Evolutionary conservation across 2,797 vertebrate genomes (phyloP).

Genomic region (Pempheris klunzingeri): DNA sequence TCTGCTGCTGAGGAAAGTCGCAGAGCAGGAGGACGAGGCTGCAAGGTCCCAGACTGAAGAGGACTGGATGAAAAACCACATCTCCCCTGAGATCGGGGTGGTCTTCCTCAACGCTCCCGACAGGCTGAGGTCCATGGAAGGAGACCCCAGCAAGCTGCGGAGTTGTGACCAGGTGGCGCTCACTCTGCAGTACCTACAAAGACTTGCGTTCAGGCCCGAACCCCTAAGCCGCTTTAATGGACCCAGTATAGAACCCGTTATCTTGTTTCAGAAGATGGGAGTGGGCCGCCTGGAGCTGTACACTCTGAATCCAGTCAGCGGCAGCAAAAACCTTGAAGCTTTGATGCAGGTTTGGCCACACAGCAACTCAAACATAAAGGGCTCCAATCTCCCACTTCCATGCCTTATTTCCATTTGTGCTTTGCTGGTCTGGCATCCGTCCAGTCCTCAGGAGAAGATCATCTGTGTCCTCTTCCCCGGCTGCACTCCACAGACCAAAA

Average conservation of each 20-base stretch:
- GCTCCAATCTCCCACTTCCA: slow-evolving; percentile 78
- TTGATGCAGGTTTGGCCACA: slow-evolving; percentile 87
- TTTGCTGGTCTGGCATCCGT: slow-evolving; percentile 94
- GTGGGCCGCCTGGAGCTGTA: slow-evolving; percentile 95
- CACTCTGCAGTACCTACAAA: slow-evolving; percentile 85
- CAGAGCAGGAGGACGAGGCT: slow-evolving; percentile 86
- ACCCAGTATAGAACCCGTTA: slow-evolving; percentile 84
- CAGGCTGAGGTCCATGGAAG: slow-evolving; percentile 72
- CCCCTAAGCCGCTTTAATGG: slow-evolving; percentile 79
- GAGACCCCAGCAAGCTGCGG: slow-evolving; percentile 80
- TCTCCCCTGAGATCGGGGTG: slow-evolving; percentile 93
- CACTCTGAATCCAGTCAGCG: slow-evolving; percentile 90
- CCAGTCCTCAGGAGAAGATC: slow-evolving; percentile 89
- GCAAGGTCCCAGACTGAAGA: slow-evolving; percentile 69
- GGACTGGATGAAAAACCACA: slow-evolving; percentile 88
- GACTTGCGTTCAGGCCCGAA: slow-evolving; percentile 85
- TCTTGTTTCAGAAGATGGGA: slow-evolving; percentile 96
- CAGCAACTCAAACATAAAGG: slow-evolving; percentile 51
- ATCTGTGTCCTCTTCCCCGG: slow-evolving; percentile 94
- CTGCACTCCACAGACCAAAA: slow-evolving; percentile 89
- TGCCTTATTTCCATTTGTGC: slow-evolving; percentile 89
- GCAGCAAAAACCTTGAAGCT: slow-evolving; percentile 87
- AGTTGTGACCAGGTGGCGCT: slow-evolving; percentile 87
- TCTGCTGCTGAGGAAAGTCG: slow-evolving; percentile 90
- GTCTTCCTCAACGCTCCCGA: slow-evolving; percentile 91